A percentile compares a stretch with the other conserved stretches of the same genome.
Conservation (phyloP, 2,113 vertebrate species). For the Oryctolagus cuniculus region DNA sequence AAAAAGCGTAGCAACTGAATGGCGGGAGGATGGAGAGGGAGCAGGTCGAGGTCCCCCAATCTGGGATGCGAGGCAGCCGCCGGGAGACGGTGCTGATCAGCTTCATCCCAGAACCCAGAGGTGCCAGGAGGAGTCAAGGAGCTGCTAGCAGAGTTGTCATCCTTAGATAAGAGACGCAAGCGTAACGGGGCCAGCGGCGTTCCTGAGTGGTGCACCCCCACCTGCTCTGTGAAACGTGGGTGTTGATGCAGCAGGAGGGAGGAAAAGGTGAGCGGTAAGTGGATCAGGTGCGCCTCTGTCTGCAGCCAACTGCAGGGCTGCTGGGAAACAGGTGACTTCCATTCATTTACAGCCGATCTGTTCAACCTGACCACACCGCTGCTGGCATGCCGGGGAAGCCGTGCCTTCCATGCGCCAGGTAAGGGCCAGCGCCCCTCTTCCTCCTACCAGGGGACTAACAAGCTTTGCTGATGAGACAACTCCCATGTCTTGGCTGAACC, state of each 20-base stretch:
- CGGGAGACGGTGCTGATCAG: background rate
- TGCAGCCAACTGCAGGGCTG: background rate
- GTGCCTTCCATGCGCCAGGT: background rate
- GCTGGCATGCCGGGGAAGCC: background rate
- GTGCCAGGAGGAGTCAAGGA: background rate
- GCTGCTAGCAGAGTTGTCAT: constrained; percentile 50
- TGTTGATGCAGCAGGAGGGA: background rate
- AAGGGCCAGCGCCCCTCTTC: rapidly evolving
- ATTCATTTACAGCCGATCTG: too few relatives aligned
- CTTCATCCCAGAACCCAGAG: background rate
- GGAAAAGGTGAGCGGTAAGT: background rate
- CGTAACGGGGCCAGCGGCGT: background rate
- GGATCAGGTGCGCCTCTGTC: background rate
- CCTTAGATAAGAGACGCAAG: constrained; percentile 43
- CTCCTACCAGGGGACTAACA: rapidly evolving
- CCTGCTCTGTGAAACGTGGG: background rate
- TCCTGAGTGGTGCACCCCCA: constrained; percentile 37
- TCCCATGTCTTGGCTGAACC: too few relatives aligned
- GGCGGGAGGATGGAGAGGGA: background rate
- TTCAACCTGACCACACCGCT: background rate
- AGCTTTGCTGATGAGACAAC: rapidly evolving
- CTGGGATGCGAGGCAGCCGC: background rate
- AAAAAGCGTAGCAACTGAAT: background rate
- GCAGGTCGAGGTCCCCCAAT: rapidly evolving
- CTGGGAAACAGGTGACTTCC: background rate